Conservation (phyloP, 2,797 vertebrate genomes). For the Bufotes viridis region DNA sequence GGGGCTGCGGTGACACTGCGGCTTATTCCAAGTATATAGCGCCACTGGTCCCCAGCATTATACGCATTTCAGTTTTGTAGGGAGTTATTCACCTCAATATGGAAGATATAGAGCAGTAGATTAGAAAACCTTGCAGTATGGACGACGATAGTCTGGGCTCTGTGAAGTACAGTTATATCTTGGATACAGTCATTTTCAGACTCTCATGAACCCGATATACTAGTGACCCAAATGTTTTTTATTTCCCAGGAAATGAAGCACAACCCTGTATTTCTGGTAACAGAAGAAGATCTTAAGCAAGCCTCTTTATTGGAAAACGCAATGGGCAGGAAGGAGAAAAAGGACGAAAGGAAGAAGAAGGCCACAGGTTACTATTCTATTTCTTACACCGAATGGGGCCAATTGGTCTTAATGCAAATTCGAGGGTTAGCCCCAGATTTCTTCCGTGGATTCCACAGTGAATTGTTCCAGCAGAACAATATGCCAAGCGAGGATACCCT, state of each 20-base stretch:
- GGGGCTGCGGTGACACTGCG: too few species aligned
- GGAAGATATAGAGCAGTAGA: background rate
- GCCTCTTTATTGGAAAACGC: slow-evolving; percentile 76
- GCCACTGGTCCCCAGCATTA: too few species aligned
- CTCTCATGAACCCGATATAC: background rate
- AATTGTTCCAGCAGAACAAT: too few species aligned
- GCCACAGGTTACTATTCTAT: slow-evolving; percentile 77
- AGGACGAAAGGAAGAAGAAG: slow-evolving; percentile 90
- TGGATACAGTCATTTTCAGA: background rate
- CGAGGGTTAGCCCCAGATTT: too few species aligned
- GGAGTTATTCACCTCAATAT: background rate
- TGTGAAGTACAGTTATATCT: background rate
- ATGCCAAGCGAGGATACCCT: too few species aligned
- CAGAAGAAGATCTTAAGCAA: slow-evolving; percentile 91
- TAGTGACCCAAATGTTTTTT: background rate
- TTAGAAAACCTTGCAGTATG: background rate
- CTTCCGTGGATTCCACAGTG: too few species aligned
- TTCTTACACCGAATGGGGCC: background rate
- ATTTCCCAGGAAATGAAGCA: slow-evolving; percentile 87
- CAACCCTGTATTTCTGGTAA: slow-evolving; percentile 89
- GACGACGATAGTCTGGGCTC: background rate
- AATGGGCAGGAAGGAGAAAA: slow-evolving; percentile 87
- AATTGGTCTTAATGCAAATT: too few species aligned
- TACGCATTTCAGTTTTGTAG: too few species aligned
- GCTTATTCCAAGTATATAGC: too few species aligned